Percentiles rank a stretch among this genome's conserved stretches.
Evolutionary conservation across 2,113 vertebrate genomes (phyloP).

Genomic region (Tenebrosternarchus preto): DNA sequence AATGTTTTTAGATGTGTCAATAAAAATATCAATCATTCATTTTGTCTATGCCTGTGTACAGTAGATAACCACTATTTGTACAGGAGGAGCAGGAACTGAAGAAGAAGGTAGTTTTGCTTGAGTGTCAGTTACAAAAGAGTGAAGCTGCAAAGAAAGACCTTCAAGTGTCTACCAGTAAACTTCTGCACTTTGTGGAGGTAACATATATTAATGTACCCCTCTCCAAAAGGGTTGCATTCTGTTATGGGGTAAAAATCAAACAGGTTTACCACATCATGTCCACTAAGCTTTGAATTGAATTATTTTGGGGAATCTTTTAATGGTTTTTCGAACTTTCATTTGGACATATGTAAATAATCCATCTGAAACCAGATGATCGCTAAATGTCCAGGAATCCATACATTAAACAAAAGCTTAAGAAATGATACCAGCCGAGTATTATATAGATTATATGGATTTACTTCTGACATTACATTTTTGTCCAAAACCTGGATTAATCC

Average conservation of each 20-base stretch:
- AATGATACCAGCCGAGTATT: too few species aligned
- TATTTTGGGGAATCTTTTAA: neutral
- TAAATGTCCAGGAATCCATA: too few species aligned
- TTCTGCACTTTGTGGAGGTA: constrained; percentile 93
- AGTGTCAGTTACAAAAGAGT: constrained; percentile 89
- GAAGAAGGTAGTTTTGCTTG: constrained; percentile 84
- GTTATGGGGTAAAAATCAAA: neutral
- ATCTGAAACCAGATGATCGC: too few species aligned
- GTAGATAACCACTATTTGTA: neutral
- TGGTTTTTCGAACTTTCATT: too few species aligned
- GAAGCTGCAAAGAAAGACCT: constrained; percentile 82
- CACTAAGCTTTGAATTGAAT: neutral
- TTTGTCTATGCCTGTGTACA: neutral
- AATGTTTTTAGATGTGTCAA: neutral
- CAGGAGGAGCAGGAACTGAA: constrained; percentile 86
- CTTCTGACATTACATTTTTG: too few species aligned
- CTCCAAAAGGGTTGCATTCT: neutral
- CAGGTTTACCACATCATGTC: neutral
- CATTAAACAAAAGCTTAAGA: too few species aligned
- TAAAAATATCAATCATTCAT: neutral
- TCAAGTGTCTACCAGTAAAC: constrained; percentile 84
- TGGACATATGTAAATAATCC: too few species aligned
- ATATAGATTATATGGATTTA: too few species aligned
- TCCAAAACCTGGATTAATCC: too few species aligned
- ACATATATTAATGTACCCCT: constrained; percentile 15